phyloP scores from a whole-genome alignment of 1,140 invertebrate genomes.

The Gryllus bimaculatus region DNA sequence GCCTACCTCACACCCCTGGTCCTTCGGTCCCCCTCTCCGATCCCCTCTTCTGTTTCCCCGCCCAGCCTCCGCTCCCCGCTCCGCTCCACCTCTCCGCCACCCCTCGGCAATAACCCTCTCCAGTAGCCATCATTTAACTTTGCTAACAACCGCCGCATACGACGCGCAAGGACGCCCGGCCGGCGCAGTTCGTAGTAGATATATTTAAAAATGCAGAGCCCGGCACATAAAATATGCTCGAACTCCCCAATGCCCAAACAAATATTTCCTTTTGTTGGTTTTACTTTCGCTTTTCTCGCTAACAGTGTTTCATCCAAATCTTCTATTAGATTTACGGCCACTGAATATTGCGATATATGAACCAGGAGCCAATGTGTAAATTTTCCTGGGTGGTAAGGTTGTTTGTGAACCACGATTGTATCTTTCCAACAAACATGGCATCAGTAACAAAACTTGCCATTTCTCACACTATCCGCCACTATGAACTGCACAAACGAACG shows the following conservation, averaged over 20 bases:
- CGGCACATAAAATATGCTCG: not conserved
- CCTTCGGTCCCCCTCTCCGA: too few species aligned
- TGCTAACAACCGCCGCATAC: not conserved
- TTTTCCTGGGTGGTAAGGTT: not conserved
- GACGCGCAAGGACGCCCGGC: not conserved
- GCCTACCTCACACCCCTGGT: too few species aligned
- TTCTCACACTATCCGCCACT: too few species aligned
- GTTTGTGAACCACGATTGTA: too few species aligned
- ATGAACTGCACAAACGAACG: too few species aligned
- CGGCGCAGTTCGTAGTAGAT: not conserved
- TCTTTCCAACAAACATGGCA: too few species aligned
- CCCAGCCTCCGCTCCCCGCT: too few species aligned
- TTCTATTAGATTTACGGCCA: not conserved
- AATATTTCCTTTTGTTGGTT: slow-evolving; percentile 5
- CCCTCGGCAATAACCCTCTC: not conserved
- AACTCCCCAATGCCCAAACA: not conserved
- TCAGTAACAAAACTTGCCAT: too few species aligned
- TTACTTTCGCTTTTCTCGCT: not conserved
- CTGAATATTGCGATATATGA: not conserved
- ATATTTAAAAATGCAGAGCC: not conserved
- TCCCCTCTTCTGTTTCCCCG: too few species aligned
- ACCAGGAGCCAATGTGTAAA: not conserved
- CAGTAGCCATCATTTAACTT: not conserved
- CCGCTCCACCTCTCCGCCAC: not conserved
- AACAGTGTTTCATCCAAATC: not conserved